Evolutionary conservation across 2,797 vertebrate genomes (phyloP).

Genomic region (Taenioides sp.): DNA sequence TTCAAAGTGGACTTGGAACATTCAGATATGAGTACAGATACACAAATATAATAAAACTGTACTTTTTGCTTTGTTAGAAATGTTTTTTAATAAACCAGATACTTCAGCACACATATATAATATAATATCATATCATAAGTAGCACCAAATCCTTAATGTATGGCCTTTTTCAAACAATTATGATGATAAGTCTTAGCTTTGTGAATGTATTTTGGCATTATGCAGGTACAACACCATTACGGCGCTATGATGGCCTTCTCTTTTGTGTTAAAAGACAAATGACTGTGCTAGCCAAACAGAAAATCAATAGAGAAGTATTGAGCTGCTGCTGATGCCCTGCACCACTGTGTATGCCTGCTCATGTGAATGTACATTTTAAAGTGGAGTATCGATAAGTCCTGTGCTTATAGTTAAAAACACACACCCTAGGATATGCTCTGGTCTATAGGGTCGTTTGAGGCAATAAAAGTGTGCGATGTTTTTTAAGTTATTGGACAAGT

Average conservation of each 20-base stretch:
- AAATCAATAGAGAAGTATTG: constrained; percentile 77
- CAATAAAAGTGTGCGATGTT: constrained; percentile 22
- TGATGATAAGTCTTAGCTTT: not conserved
- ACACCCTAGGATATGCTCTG: constrained; percentile 32
- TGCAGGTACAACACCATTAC: constrained; percentile 33
- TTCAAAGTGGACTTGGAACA: not conserved
- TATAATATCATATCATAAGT: too few species aligned
- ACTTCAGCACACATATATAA: too few species aligned
- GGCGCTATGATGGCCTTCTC: constrained; percentile 39
- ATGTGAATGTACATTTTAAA: constrained; percentile 28
- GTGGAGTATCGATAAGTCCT: constrained; percentile 30
- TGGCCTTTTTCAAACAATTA: not conserved
- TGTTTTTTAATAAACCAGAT: too few species aligned
- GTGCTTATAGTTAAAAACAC: constrained; percentile 41
- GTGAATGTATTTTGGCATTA: not conserved
- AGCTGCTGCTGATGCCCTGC: constrained; percentile 42
- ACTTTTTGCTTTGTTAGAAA: too few species aligned
- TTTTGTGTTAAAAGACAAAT: constrained; percentile 68
- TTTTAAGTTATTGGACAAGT: constrained; percentile 44
- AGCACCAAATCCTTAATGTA: not conserved
- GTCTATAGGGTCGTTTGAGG: constrained; percentile 42
- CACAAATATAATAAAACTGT: not conserved
- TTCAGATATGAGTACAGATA: not conserved
- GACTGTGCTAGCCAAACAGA: constrained; percentile 45
- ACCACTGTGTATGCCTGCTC: constrained; percentile 8